Percentiles rank a stretch among this genome's conserved stretches.
These are phyloP conservation scores for Choloepus didactylus DNA, from an alignment of 2,797 vertebrate species.

Conservation along the genomic window DNA sequence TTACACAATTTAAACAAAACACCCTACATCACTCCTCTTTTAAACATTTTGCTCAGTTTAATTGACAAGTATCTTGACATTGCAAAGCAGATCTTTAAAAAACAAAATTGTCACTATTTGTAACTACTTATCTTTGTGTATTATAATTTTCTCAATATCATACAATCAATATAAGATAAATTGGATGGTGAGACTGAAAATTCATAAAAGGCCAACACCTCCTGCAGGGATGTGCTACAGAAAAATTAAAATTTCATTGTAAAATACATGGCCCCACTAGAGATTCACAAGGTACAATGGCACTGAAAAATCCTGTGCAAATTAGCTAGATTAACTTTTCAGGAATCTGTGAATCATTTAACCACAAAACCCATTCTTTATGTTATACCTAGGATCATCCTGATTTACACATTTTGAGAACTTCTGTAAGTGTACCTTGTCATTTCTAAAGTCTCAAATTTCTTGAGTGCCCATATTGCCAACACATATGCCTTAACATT, in stretches of 20 bases:
- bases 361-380: background rate
- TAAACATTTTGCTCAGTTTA: background rate
- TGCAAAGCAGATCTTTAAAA: conserved; percentile 18
- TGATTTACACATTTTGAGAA: conserved; percentile 2
- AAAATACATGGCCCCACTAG: background rate
- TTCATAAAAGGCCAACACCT: background rate
- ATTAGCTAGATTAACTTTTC: background rate
- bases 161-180: conserved; percentile 17
- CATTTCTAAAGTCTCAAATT: conserved; percentile 12
- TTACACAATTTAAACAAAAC: conserved; percentile 44
- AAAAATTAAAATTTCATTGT: background rate
- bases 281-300: background rate
- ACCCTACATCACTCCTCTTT: background rate
- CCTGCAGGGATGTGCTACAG: background rate
- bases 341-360: background rate
- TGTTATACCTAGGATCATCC: background rate
- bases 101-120: background rate
- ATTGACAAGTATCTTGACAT: conserved; percentile 10
- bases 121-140: background rate
- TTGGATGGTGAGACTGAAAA: background rate
- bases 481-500: background rate
- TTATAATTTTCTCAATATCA: conserved; percentile 17
- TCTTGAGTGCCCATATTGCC: background rate
- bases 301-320: background rate
- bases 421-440: background rate